Percentiles rank a stretch among this genome's conserved stretches.
These are phyloP conservation scores for Sebastes trivittatus DNA, from an alignment of 2,797 vertebrate genomes.

Conservation along the genomic window DNA sequence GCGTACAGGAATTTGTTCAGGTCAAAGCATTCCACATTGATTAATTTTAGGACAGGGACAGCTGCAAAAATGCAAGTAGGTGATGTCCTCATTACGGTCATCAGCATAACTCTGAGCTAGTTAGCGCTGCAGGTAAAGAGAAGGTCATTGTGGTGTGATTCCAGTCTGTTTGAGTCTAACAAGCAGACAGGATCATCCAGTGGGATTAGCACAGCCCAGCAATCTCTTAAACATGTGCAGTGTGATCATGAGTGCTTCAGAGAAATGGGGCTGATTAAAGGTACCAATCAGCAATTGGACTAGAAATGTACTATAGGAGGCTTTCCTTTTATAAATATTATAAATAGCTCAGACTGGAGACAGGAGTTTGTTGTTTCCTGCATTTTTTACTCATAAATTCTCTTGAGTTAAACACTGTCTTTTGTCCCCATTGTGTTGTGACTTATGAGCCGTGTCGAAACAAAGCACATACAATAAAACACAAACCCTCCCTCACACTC, in stretches of 20 bases:
- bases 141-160: slow-evolving; percentile 63
- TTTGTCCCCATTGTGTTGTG: slow-evolving; percentile 21
- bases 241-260: slow-evolving; percentile 38
- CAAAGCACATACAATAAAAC: slow-evolving; percentile 59
- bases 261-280: slow-evolving; percentile 53
- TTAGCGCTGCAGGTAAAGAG: slow-evolving; percentile 50
- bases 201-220: slow-evolving; percentile 55
- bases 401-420: slow-evolving; percentile 5
- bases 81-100: slow-evolving; percentile 34
- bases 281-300: slow-evolving; percentile 11
- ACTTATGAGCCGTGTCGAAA: slow-evolving; percentile 55
- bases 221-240: slow-evolving; percentile 61
- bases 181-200: slow-evolving; percentile 67
- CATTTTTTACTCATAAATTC: slow-evolving; percentile 19
- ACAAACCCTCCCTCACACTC: slow-evolving; percentile 40
- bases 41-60: background rate
- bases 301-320: background rate
- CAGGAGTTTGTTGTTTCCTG: background rate
- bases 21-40: background rate
- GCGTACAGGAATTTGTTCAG: background rate
- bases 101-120: slow-evolving; percentile 9
- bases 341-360: background rate
- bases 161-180: slow-evolving; percentile 58
- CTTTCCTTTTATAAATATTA: background rate
- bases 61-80: background rate